These are phyloP conservation scores for Entomobrya multifasciata DNA, from an alignment of 2,888 invertebrate genomes.

Conservation along the genomic window DNA sequence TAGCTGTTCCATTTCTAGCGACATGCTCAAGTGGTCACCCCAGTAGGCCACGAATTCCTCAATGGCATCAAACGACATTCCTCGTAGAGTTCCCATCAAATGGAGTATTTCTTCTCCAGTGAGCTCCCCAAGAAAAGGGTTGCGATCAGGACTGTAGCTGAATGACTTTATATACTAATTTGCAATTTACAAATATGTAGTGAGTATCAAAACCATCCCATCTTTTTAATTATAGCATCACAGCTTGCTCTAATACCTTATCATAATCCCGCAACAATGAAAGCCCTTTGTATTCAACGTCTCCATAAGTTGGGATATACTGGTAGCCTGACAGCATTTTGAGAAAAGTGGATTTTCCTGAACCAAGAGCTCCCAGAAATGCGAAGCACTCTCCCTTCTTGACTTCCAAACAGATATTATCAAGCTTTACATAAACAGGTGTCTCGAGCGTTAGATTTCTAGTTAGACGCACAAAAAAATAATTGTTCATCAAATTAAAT, in stretches of 20 bases:
- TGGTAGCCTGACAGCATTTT: conserved; percentile 44
- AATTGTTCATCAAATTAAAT: not conserved
- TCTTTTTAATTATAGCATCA: not conserved
- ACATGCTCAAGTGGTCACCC: conserved; percentile 43
- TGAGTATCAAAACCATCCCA: too few species aligned
- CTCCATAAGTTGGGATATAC: conserved; percentile 49
- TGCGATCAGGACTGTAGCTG: conserved; percentile 95
- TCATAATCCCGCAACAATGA: conserved; percentile 53
- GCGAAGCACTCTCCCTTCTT: conserved; percentile 69
- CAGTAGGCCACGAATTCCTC: conserved; percentile 36
- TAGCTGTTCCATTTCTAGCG: conserved; percentile 52
- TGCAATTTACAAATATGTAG: conserved; percentile 22
- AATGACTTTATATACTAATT: conserved; percentile 81
- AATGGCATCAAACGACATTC: conserved; percentile 83
- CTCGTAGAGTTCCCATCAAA: conserved; percentile 88
- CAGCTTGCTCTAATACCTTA: conserved; percentile 1
- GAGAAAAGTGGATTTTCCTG: conserved; percentile 56
- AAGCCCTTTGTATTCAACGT: conserved; percentile 29
- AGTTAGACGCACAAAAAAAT: not conserved
- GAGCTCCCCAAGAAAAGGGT: conserved; percentile 89
- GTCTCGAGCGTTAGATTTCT: conserved; percentile 69
- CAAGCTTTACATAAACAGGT: conserved; percentile 11
- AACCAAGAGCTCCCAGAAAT: conserved; percentile 53
- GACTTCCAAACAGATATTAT: conserved; percentile 59
- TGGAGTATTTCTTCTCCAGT: conserved; percentile 88